phyloP scores from a whole-genome alignment of 2,113 vertebrate genomes.

The Hippolais icterina region DNA sequence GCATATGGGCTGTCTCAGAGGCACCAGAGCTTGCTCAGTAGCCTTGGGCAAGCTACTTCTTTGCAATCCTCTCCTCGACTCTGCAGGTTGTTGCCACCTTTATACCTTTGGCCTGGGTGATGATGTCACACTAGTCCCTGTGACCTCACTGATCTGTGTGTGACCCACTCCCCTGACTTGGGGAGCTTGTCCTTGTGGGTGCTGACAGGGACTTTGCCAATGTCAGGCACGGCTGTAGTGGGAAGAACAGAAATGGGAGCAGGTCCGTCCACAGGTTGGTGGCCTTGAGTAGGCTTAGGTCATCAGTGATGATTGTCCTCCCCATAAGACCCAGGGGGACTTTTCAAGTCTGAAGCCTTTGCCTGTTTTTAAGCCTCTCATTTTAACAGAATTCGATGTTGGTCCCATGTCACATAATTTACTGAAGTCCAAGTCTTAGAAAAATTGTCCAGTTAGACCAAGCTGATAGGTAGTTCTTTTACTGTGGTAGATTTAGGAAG shows the following conservation, averaged over 20 bases:
- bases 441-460: background rate
- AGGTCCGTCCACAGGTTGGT: background rate
- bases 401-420: background rate
- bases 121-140: background rate
- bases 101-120: fast-evolving
- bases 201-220: fast-evolving
- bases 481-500: background rate
- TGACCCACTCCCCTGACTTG: fast-evolving
- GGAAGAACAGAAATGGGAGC: background rate
- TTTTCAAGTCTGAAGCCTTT: background rate
- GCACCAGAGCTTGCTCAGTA: background rate
- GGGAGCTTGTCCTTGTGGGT: no score
- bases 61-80: fast-evolving
- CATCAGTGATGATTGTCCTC: fast-evolving
- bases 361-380: background rate
- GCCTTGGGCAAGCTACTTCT: background rate
- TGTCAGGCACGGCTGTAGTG: background rate
- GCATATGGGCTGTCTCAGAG: background rate
- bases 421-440: background rate
- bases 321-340: no score
- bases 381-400: background rate
- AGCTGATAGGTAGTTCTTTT: background rate
- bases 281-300: background rate
- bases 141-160: fast-evolving
- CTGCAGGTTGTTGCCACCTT: fast-evolving